Evolutionary conservation across 2,113 vertebrate genomes (phyloP), one percentile per base, ranked within the genome.

Genomic region (Phainopepla nitens): DNA sequence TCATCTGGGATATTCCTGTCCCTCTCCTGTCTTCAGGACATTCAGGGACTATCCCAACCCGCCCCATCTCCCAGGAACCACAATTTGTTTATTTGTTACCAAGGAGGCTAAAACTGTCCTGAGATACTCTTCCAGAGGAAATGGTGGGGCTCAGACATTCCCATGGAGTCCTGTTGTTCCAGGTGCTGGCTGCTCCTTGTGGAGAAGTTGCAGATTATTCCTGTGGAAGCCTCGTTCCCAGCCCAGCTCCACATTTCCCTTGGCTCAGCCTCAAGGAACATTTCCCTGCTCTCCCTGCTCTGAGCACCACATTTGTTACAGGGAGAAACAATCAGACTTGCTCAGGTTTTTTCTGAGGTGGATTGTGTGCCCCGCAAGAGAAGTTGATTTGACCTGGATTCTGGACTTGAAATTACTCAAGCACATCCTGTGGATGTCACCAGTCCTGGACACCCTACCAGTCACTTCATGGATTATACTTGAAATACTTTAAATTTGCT

Each of bases 381-480:
- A 87, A 92, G 87, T 29, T 94, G 80, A 44, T 65, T 35, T 72
- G 86, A 95, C 62, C 92, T 68, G 94, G 88, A 93, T 85, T 94
- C 60, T 80, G 82, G 80, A 64, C 31, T 79, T 90, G 65, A 21
- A 72, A 91, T 83, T 70, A 82, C 90, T 97, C 78, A 89, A 92
- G 94, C 93, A 90, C 83, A 66, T 88, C 89, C 56, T 62, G 35
- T 58, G 81, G 90, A 91, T 39, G 84, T 83, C 44, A 76, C 45
- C 28, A 79, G 64, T 41, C 71, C 86, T 57, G 57, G 89, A 79
- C 62, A 13, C 84, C 89, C 77, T 73, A 69, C 51, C 93, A 92
- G 90, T 73, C 80, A 53, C 66, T 86, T 77, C 83, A 85, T 41
- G 19, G 21, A 72, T 84, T 9, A 73, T 6, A 83, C 45, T 22